Evolutionary conservation across 2,888 invertebrate genomes (phyloP).

Genomic region (Xestia ashworthii): DNA sequence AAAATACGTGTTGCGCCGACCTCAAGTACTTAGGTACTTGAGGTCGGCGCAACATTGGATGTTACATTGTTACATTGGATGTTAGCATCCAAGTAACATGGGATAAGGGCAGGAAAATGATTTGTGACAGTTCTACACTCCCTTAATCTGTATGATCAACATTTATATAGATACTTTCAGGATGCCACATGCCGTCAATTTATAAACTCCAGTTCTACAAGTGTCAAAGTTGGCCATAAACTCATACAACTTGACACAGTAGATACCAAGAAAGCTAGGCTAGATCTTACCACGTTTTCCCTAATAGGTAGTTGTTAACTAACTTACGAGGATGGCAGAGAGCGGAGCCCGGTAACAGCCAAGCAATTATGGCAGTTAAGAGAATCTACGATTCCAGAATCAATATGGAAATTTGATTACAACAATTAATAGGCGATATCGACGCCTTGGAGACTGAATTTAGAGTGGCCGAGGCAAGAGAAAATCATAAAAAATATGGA

Average conservation of each 20-base stretch:
- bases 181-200: not conserved
- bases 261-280: slow-evolving; percentile 1
- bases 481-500: not conserved
- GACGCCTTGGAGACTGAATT: not conserved
- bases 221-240: not conserved
- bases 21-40: no score
- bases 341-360: slow-evolving; percentile 26
- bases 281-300: slow-evolving; percentile 6
- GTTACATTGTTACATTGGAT: no score
- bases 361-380: slow-evolving; percentile 12
- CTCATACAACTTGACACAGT: not conserved
- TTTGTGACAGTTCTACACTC: not conserved
- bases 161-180: not conserved
- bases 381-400: slow-evolving; percentile 22
- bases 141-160: not conserved
- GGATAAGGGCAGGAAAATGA: no score
- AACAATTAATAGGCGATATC: not conserved
- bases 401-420: slow-evolving; percentile 18
- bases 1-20: no score
- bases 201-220: not conserved
- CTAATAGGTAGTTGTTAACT: slow-evolving; percentile 29
- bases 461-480: not conserved
- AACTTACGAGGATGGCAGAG: slow-evolving; percentile 23
- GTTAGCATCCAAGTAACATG: no score
- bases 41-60: no score